Evolutionary conservation across 2,797 vertebrate species (phyloP).

Genomic region (Pantherophis vulpinus): DNA sequence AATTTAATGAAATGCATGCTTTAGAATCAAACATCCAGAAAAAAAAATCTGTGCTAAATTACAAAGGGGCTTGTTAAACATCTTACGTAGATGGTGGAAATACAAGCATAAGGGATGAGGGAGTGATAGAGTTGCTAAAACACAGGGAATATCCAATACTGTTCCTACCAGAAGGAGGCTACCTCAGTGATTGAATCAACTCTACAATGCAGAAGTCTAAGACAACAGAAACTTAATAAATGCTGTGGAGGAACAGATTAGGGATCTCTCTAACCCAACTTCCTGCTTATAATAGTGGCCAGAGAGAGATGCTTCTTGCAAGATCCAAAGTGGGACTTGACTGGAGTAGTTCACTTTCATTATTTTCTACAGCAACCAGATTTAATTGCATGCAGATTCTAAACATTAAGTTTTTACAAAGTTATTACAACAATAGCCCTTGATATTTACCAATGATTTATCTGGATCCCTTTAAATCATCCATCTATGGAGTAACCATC

Average conservation of each 20-base stretch:
- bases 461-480: neutral
- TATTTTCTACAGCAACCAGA: neutral
- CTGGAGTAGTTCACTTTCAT: neutral
- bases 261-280: neutral
- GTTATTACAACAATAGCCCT: neutral
- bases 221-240: neutral
- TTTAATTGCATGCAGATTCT: neutral
- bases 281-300: neutral
- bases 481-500: neutral
- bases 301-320: neutral
- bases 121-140: neutral
- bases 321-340: neutral
- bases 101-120: neutral
- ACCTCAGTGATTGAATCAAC: neutral
- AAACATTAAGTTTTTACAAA: neutral
- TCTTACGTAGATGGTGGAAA: neutral
- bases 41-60: slow-evolving; percentile 2
- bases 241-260: neutral
- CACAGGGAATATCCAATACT: neutral
- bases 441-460: neutral
- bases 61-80: slow-evolving; percentile 11
- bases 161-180: neutral
- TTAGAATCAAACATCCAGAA: neutral
- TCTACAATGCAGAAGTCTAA: neutral
- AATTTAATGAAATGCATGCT: slow-evolving; percentile 33